Evolutionary conservation across 2,888 invertebrate species (phyloP).

Genomic region (Allacma fusca): DNA sequence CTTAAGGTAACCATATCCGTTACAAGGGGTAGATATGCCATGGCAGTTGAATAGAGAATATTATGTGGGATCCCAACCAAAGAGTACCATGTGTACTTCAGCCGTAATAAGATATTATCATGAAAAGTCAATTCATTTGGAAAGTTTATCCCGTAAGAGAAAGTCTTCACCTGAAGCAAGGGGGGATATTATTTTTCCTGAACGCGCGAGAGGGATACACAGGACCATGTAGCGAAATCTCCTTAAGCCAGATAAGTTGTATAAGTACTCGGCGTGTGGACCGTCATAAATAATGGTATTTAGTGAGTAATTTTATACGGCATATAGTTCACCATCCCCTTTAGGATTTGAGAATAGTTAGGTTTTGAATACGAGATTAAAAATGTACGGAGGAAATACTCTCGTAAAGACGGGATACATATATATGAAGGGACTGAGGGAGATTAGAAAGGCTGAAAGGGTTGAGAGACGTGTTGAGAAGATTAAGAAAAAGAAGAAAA

Average conservation of each 20-base stretch:
- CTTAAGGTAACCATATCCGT: too few species aligned
- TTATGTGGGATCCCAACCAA: too few species aligned
- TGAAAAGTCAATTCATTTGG: slow-evolving; percentile 18
- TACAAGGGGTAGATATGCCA: too few species aligned
- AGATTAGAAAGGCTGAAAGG: slow-evolving; percentile 24
- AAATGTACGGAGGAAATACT: slow-evolving; percentile 2
- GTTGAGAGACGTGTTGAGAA: slow-evolving; percentile 23
- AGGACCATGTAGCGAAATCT: background rate
- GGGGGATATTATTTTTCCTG: background rate
- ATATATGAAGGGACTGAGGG: background rate
- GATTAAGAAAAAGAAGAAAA: slow-evolving; percentile 27
- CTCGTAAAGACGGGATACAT: background rate
- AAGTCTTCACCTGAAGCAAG: background rate
- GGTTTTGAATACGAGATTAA: background rate
- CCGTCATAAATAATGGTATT: slow-evolving; percentile 14
- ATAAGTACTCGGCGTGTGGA: background rate
- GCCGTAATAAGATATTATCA: slow-evolving; percentile 2
- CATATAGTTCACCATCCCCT: background rate
- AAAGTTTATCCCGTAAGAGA: background rate
- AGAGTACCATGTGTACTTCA: background rate
- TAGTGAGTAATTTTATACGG: background rate
- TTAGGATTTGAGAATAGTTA: background rate
- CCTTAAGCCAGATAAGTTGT: background rate
- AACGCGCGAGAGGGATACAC: too few species aligned
- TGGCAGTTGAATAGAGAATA: too few species aligned